Conservation (phyloP, 2,797 vertebrate species). For the Melanotaenia maccullochi region DNA sequence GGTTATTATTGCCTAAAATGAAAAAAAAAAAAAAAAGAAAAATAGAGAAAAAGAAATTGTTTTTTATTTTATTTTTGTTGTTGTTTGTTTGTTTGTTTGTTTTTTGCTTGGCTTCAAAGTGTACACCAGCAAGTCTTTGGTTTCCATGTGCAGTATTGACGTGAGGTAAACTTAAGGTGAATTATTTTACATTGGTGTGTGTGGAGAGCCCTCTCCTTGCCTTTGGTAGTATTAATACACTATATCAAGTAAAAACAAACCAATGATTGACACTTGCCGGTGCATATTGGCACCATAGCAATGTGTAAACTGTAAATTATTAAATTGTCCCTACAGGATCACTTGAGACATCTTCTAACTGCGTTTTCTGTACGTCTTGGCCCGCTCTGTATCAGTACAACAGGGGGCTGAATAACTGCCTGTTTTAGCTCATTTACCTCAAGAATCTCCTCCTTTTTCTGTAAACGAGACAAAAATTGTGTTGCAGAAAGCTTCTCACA, state of each 20-base stretch:
- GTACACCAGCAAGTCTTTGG: constrained; percentile 94
- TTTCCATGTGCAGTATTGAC: constrained; percentile 99
- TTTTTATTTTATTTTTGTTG: constrained; percentile 63
- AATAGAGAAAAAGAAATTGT: constrained; percentile 72
- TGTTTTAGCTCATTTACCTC: constrained; percentile 99
- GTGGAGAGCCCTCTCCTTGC: constrained; percentile 90
- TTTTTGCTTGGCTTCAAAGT: constrained; percentile 93
- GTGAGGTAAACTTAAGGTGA: constrained; percentile 96
- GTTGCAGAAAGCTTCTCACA: constrained; percentile 90
- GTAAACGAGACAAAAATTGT: constrained; percentile 84
- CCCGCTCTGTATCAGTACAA: constrained; percentile 86
- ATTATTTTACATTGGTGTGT: constrained; percentile 94
- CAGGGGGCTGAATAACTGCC: constrained; percentile 88
- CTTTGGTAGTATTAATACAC: constrained; percentile 90
- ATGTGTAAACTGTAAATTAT: constrained; percentile 84
- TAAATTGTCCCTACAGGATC: constrained; percentile 88
- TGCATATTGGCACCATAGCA: constrained; percentile 88
- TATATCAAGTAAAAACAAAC: constrained; percentile 85
- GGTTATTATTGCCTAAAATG: constrained; percentile 86
- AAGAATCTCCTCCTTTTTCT: constrained; percentile 97
- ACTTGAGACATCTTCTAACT: constrained; percentile 92
- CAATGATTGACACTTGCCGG: constrained; percentile 87
- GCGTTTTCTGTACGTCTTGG: constrained; percentile 89
- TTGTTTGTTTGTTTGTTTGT: constrained; percentile 71
- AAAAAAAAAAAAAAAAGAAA: constrained; percentile 73